Base-by-base conservation (phyloP, 2,797 vertebrate species). In the Neosilurus mollespiculum region DNA sequence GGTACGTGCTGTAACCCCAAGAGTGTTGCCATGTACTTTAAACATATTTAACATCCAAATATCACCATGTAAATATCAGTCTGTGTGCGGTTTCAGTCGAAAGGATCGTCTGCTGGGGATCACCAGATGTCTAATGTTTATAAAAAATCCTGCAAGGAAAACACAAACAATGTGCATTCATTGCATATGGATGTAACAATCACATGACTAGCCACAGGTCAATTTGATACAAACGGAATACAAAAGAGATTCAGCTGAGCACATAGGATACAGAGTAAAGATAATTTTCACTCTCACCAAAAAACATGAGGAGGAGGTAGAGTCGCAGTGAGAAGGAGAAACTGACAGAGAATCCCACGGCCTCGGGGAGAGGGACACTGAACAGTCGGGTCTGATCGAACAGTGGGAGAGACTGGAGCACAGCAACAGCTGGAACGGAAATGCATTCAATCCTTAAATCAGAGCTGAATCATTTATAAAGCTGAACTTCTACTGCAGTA, bases 351-450 rank as follows among this genome's bases (percentile, higher is more conserved):
- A 92, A 82, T 14, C 95, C 95, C 87, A 98, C 84, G 11, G 92
- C 89, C 2, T 93, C 91, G 1, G 96, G 96, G 81, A 98, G 91
- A 0, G 91, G 92, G 76, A 98, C 81, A 86, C 96, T 96, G 87
- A 96, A 97, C 83, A 95, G 94, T 80, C 94, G 94, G 0, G 94
- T 96, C 93, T 96, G 95, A 18, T 94, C 96, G 83, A 98, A 98
- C 88, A 98, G 72, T n/a, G 96, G 93, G 78, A 99, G 94, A 59
- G 97, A 96, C 3, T 98, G 97, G 91, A 99, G 92, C 80, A 98
- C 92, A 0, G 94, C 94, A 65, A 96, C 93, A 0, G 96, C 97
- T 99, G 93, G 51, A 66, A 87, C 54, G 87, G 30, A 34, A n/a
- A 2, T 30, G 14, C 30, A 18, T 4, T 56, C 9, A 73, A 18